phyloP scores from a whole-genome alignment of 2,113 vertebrate genomes.

The Oreamnos americanus region DNA sequence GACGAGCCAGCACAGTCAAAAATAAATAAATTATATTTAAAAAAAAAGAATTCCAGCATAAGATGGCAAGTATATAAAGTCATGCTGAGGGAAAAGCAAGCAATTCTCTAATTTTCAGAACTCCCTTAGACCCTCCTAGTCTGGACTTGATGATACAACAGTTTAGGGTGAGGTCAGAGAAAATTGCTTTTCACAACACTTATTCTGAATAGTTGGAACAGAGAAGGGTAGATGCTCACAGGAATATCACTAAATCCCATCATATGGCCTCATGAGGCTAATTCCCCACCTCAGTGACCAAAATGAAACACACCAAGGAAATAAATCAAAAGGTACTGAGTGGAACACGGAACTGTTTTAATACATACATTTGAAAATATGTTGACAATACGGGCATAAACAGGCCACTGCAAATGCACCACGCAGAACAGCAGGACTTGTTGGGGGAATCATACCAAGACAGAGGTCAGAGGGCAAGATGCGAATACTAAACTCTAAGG shows the following conservation, averaged over 20 bases:
- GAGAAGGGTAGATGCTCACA: background rate
- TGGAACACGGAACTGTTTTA: background rate
- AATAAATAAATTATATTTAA: rapidly evolving
- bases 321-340: background rate
- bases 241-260: background rate
- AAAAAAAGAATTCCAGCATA: background rate
- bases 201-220: background rate
- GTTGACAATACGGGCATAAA: background rate
- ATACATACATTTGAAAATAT: background rate
- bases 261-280: background rate
- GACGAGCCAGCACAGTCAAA: rapidly evolving
- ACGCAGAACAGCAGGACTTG: background rate
- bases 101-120: background rate
- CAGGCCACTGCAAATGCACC: background rate
- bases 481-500: background rate
- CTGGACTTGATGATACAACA: background rate
- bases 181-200: background rate
- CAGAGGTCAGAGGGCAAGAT: background rate
- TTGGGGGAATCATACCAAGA: background rate
- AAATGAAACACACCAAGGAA: background rate
- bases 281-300: background rate
- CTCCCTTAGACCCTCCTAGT: background rate
- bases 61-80: background rate
- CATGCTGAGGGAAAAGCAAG: background rate
- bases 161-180: background rate